Base-by-base conservation (phyloP, 1,140 invertebrate genomes). In the Drosophila quadrilineata region DNA sequence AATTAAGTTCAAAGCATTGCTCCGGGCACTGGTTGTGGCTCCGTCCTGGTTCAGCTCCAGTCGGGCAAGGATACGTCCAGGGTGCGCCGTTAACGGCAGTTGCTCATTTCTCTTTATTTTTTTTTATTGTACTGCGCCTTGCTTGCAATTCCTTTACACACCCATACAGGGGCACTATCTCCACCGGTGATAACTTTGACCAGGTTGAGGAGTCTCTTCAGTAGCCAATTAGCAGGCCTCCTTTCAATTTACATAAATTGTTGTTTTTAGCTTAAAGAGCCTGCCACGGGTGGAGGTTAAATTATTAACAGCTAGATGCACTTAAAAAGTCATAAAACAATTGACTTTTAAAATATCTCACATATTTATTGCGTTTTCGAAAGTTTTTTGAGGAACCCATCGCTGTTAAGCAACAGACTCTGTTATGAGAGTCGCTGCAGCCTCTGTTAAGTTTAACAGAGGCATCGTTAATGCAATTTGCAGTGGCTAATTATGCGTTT, bases 1-100 rank as follows among this genome's bases (percentile, higher is more conserved):
- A 85, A 85, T 85, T 85, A 85, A 85, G 79, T 85, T 85, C 79
- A 85, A 85, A 85, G 79, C 80, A 79, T 69, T 45, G 71, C 76
- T 86, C 22, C 67, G 77, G 79, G 79, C 71, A 33, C 9, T 28
- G 40, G 26, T 77, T 10, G 69, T 75, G 74, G 74, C 75, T 36
- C 5, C 26, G 45, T 29, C 45, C 31, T 22, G 50, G 40, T 28
- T 10, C 24, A 62, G 63, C 35, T n/a, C n/a, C n/a, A n/a, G n/a
- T n/a, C n/a, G n/a, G n/a, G n/a, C 43, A 48, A 28, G 26, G 36
- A 28, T 36, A 58, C 33, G 67, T 64, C 71, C 56, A 38, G 67
- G 28, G 26, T 22, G 52, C 60, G 41, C 29, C 35, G 31, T 48
- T 40, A 41, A 26, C 12, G 19, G 26, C 43, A 22, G 26, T 57